Base-by-base conservation (phyloP, 2,113 vertebrate genomes). In the Petroica traversi region DNA sequence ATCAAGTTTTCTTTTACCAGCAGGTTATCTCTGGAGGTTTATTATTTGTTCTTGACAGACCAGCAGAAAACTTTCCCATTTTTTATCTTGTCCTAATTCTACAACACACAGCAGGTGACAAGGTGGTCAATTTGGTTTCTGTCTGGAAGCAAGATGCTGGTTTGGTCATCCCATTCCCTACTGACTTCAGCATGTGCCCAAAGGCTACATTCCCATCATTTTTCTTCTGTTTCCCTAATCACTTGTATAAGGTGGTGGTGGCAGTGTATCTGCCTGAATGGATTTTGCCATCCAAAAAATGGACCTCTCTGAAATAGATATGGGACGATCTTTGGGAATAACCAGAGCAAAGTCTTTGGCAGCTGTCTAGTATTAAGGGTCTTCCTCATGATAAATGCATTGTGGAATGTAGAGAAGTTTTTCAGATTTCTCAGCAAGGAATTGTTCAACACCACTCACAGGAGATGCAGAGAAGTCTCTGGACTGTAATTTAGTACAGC, bases 221-320 rank as follows among this genome's bases (percentile, higher is more conserved):
- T 74, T 34, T 9, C 1, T 89, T 92, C 51, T 68, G 0, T 61
- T 82, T 94, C 38, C 57, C 71, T 28, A 4, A 33, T 63, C 5
- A 1, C 10, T 52, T 75, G 51, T 48, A 12, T 52, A 25, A 31
- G 55, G 15, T 20, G 12, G 9, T 1, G 0, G 12, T 61, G 14
- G 31, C 3, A 11, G 58, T 72, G 22, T n/a, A 31, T 16, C 25
- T 78, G 8, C 52, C 33, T 19, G 40, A 73, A 46, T 10, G 15
- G 43, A 54, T 20, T 19, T 55, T 49, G 14, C 2, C 33, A 8
- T 0, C 0, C 4, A 24, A 66, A n/a, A 66, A 85, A 14, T 0
- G 63, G 36, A n/a, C 12, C 25, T 55, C 13, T 83, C 26, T 24
- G 29, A 83, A 67, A 51, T 4, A 4, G 9, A 8, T 69, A 1